Percentiles rank a stretch among this genome's conserved stretches.
These are phyloP conservation scores for Ctenicera cuprea DNA, from an alignment of 2,888 invertebrate species.

Conservation along the genomic window DNA sequence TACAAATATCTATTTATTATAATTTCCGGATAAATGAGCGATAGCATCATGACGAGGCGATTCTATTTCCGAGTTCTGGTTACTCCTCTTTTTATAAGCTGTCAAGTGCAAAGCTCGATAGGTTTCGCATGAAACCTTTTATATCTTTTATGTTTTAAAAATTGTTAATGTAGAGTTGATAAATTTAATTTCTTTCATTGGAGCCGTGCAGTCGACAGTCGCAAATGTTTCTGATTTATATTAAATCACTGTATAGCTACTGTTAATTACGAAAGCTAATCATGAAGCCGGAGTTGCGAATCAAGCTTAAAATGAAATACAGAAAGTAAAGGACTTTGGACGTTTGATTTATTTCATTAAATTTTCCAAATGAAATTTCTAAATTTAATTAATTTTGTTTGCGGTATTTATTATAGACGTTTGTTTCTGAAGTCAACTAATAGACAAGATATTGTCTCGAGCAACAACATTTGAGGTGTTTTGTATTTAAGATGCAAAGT, in stretches of 20 bases:
- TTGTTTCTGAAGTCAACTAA: background rate
- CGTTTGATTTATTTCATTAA: slow-evolving; percentile 7
- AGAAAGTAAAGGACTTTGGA: background rate
- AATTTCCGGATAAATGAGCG: slow-evolving; percentile 32
- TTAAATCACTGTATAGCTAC: slow-evolving; percentile 8
- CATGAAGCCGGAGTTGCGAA: background rate
- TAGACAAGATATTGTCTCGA: slow-evolving; percentile 12
- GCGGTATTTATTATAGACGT: background rate
- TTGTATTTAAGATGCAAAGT: slow-evolving; percentile 48
- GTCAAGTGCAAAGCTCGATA: slow-evolving; percentile 40
- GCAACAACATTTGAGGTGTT: slow-evolving; percentile 40
- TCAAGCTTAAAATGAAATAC: background rate
- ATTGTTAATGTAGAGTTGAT: slow-evolving; percentile 38
- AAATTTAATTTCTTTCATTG: slow-evolving; percentile 31
- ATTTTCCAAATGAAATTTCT: slow-evolving; percentile 1
- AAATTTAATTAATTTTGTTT: background rate
- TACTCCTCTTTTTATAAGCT: slow-evolving; percentile 37
- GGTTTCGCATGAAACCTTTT: slow-evolving; percentile 32
- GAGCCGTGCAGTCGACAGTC: slow-evolving; percentile 19
- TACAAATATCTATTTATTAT: slow-evolving; percentile 26
- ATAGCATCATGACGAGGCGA: slow-evolving; percentile 20
- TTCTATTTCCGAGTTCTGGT: slow-evolving; percentile 31
- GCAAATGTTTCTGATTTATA: slow-evolving; percentile 28
- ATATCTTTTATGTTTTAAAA: slow-evolving; percentile 27
- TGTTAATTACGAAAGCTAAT: slow-evolving; percentile 23